Base-by-base conservation (phyloP, 2,113 vertebrate genomes). In the Prunella himalayana region DNA sequence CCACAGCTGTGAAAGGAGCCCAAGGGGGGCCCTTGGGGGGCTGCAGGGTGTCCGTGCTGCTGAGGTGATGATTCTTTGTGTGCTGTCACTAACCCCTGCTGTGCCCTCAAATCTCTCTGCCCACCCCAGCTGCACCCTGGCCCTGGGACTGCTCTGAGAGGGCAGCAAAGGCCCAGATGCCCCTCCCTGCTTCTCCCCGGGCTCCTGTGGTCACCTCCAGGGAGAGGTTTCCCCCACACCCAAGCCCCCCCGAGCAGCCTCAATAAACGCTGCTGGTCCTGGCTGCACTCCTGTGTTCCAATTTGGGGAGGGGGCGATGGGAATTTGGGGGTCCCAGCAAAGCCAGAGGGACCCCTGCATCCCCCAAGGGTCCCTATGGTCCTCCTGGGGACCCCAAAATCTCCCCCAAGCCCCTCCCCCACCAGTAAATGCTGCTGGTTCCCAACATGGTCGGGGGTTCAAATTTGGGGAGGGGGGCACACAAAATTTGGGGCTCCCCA, bases 21-120 rank as follows among this genome's bases (percentile, higher is more conserved):
- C 37, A 37, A 37, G 25, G 39, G 13, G 49, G 45, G 11, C 22
- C 21, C 72, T 5, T 0, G 3, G 8, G 69, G 59, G 31, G 23
- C n/a, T 18, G 17, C 11, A 21, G 21, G 35, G 31, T 20, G 27
- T 11, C 44, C 49, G 0, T 1, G 18, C 44, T 70, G 63, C 37
- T 16, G 47, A 10, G 39, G 2, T 6, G 51, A 14, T 2, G 8
- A 8, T 41, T 3, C 35, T 54, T 4, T 8, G n/a, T 0, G 0
- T 8, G 28, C 15, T 1, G 44, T 28, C 66, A 7, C 59, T 2
- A 2, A 13, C 30, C 45, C 15, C 63, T 13, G 35, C 4, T 3
- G 0, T 7, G 76, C 10, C 63, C 63, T 9, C 51, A 28, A 4
- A 42, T 15, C 54, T n/a, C 68, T 27, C 21, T 20, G 42, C 30